phyloP scores from a whole-genome alignment of 2,113 vertebrate genomes.

The Myotis brandtii region DNA sequence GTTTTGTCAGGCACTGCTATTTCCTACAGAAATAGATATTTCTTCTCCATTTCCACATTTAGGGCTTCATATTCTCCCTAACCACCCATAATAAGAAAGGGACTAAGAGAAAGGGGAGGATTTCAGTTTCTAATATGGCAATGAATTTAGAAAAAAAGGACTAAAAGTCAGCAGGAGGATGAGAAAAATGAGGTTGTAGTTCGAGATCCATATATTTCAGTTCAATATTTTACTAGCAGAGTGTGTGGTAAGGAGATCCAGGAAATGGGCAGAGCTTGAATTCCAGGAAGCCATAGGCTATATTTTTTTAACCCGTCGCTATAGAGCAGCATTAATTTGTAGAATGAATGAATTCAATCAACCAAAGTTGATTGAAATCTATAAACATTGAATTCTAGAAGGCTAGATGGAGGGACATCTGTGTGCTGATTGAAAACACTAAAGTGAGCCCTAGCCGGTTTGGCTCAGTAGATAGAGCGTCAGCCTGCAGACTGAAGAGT shows the following conservation, averaged over 20 bases:
- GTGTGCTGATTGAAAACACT: background rate
- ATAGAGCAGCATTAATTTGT: background rate
- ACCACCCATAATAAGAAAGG: background rate
- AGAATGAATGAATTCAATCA: background rate
- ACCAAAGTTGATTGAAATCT: background rate
- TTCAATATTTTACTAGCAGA: background rate
- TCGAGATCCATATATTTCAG: accelerated
- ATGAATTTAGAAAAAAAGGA: background rate
- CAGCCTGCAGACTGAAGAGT: too few species aligned
- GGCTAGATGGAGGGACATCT: too few species aligned
- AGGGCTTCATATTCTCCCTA: background rate
- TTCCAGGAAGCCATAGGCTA: too few species aligned
- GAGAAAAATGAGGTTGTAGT: background rate
- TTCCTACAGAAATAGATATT: background rate
- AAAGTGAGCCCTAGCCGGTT: too few species aligned
- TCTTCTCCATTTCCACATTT: background rate
- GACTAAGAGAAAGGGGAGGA: background rate
- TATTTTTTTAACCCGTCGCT: background rate
- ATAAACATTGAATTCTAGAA: too few species aligned
- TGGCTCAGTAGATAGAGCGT: too few species aligned
- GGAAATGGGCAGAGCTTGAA: background rate
- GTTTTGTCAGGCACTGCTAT: background rate
- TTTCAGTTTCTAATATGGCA: background rate
- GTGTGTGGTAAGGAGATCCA: background rate
- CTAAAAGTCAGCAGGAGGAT: background rate